phyloP scores from a whole-genome alignment of 2,888 invertebrate genomes.

The Argyresthia goedartella region DNA sequence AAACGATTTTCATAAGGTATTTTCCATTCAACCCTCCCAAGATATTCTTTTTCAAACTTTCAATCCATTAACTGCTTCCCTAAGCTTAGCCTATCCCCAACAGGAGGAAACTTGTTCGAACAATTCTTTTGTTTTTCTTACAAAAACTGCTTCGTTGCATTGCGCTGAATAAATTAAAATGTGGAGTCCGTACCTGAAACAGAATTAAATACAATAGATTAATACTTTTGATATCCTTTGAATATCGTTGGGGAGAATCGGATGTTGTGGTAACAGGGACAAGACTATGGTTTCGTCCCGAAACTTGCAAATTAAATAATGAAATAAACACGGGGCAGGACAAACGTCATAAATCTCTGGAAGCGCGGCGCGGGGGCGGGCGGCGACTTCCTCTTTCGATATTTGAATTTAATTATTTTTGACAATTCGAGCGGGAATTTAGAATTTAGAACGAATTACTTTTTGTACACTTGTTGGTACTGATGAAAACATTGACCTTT shows the following conservation, averaged over 20 bases:
- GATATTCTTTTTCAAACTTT: constrained; percentile 39
- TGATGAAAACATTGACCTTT: no score
- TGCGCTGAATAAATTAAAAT: neutral
- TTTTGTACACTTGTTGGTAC: no score
- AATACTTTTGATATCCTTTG: neutral
- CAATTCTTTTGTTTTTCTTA: neutral
- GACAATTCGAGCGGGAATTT: constrained; percentile 37
- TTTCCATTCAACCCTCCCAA: constrained; percentile 47
- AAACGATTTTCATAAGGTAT: constrained; percentile 46
- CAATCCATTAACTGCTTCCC: constrained; percentile 34
- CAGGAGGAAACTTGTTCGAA: constrained; percentile 12
- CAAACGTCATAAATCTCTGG: constrained; percentile 69
- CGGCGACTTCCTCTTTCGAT: constrained; percentile 66
- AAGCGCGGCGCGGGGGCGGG: constrained; percentile 52
- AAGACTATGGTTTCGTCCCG: constrained; percentile 24
- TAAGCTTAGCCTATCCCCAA: neutral
- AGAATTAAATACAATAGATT: constrained; percentile 14
- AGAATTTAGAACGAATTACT: constrained; percentile 6
- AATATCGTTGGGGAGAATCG: no score
- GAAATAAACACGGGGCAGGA: constrained; percentile 67
- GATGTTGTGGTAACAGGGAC: no score
- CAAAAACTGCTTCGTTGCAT: neutral
- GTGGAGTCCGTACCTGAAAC: constrained; percentile 30
- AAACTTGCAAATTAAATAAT: constrained; percentile 52
- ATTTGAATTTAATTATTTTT: constrained; percentile 69